These are phyloP conservation scores for Squalus acanthias DNA, from an alignment of 2,797 vertebrate genomes.

Conservation along the genomic window DNA sequence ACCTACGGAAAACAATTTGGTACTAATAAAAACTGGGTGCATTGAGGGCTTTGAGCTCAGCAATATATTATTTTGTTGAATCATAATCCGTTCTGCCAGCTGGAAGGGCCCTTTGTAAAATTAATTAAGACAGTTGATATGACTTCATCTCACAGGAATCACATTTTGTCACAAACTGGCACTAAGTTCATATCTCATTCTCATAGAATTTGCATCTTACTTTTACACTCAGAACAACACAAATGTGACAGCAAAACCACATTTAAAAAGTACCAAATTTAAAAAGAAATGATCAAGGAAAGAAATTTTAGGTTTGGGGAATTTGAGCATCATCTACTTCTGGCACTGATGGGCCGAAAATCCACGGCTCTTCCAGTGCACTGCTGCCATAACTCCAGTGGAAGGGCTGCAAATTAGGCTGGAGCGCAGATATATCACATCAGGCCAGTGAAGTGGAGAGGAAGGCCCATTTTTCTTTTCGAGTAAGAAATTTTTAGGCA, in stretches of 20 bases:
- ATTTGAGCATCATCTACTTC: neutral
- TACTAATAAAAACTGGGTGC: neutral
- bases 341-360: neutral
- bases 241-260: neutral
- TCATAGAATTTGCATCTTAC: neutral
- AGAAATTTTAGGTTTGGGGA: neutral
- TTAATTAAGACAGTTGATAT: neutral
- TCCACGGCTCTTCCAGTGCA: neutral
- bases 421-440: neutral
- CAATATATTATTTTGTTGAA: neutral
- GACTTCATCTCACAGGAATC: neutral
- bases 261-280: too few species aligned
- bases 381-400: neutral
- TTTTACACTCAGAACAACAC: neutral
- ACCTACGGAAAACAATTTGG: neutral
- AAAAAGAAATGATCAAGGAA: neutral
- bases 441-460: neutral
- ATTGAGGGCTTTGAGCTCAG: neutral
- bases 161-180: neutral
- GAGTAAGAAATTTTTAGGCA: neutral
- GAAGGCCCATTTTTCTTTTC: neutral
- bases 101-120: neutral
- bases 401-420: too few species aligned
- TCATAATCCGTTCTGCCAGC: neutral
- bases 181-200: neutral